Conservation (phyloP, 2,113 vertebrate genomes). For the Lasiurus cinereus region DNA sequence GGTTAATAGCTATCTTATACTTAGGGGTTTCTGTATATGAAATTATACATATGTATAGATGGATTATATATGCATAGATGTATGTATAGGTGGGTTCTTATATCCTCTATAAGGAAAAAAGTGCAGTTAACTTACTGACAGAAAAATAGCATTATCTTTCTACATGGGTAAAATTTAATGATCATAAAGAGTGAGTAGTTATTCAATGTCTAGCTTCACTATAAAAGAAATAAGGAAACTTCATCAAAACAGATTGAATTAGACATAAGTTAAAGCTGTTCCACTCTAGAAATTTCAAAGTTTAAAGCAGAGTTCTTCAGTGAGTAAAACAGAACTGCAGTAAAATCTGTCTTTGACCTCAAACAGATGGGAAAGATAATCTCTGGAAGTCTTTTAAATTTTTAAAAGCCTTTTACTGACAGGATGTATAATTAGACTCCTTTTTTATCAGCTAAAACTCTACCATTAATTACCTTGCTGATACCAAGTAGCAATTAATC, state of each 20-base stretch:
- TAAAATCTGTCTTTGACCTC: slow-evolving; percentile 20
- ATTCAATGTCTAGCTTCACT: slow-evolving; percentile 23
- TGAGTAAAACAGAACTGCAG: slow-evolving; percentile 41
- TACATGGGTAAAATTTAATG: slow-evolving; percentile 40
- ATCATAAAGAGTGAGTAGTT: slow-evolving; percentile 47
- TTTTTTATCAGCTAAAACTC: slow-evolving; percentile 29
- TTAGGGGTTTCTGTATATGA: neutral
- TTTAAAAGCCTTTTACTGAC: slow-evolving; percentile 26
- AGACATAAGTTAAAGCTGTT: neutral
- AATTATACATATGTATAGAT: neutral
- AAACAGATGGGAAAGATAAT: slow-evolving; percentile 40
- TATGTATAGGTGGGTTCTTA: slow-evolving; percentile 12
- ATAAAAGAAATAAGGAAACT: slow-evolving; percentile 16
- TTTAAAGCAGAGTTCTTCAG: slow-evolving; percentile 39
- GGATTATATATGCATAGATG: neutral
- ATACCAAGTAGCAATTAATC: slow-evolving; percentile 31
- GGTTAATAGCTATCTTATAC: slow-evolving; percentile 39
- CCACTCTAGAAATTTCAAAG: slow-evolving; percentile 49
- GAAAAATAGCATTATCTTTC: slow-evolving; percentile 30
- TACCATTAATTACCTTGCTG: slow-evolving; percentile 60
- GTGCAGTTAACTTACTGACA: slow-evolving; percentile 33
- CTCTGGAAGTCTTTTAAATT: slow-evolving; percentile 40
- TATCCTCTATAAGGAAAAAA: neutral
- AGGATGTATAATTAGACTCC: slow-evolving; percentile 18
- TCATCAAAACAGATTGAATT: slow-evolving; percentile 6